Evolutionary conservation across 1,140 invertebrate species (phyloP), one percentile per base, ranked within the genome.

Genomic region (Saccostrea echinata): DNA sequence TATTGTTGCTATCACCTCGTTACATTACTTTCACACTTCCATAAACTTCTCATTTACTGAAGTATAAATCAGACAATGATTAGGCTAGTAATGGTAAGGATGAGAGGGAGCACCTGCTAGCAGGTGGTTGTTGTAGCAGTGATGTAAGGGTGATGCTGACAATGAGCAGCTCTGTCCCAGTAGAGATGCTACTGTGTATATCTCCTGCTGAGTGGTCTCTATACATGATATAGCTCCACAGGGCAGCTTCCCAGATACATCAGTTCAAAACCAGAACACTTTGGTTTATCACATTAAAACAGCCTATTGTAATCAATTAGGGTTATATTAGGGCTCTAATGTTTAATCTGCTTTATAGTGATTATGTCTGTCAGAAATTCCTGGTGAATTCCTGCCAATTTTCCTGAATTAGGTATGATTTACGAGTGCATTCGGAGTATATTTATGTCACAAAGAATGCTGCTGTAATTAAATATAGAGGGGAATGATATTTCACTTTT

Each of bases 401-500:
- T 76, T 76, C 68, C 68, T 76, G 68, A 11, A 76, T 76, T 76
- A 76, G 30, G 27, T 76, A 76, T 76, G 30, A 76, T 76, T 11
- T 27, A 27, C 24, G 27, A 76, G 68, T 76, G 68, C 68, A 33
- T 30, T 33, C 68, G 33, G 68, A 76, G 16, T 27, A 76, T 76
- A 33, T 27, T 30, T 33, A 76, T 76, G 68, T 76, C 68, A 76
- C 30, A 1, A 13, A 18, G 68, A 76, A 76, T 76, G 68, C 68
- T 76, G 33, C 30, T 30, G 68, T 30, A 76, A 76, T 33, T 13
- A 12, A 33, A 76, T 33, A 76, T 33, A 30, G 68, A 35, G 30
- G 68, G 12, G 68, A 76, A 76, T 76, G 68, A 76, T 76, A 33
- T 33, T 76, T 76, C 68, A 76, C 68, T 76, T 76, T 76, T 76